Evolutionary conservation across 2,888 invertebrate species (phyloP), one percentile per base, ranked within the genome.

Genomic region (Lottia scabra): DNA sequence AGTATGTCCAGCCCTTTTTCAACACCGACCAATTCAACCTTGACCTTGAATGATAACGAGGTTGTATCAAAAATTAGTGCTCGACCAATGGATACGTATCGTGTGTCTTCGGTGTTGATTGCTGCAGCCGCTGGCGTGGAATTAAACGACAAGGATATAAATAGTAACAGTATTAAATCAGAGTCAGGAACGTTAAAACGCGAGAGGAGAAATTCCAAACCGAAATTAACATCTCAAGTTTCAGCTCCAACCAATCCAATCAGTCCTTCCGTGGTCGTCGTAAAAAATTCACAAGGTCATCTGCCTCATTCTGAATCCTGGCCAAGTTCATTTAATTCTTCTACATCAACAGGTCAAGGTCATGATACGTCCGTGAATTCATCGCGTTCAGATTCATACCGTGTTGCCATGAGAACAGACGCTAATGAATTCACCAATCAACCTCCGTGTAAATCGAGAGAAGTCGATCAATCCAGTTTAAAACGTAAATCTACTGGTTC

Each of bases 1-100:
- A 81, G 80, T 62, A 80, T 80, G 80, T 77, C 81, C n/a, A 84
- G 82, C 70, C 77, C 80, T 8, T 81, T 80, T 74, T 81, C 81
- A 30, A 83, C 85, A 10, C 84, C 84, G 12, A 83, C 83, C 65
- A 77, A 76, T 65, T 79, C 79, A 45, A 67, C 73, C 13, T 46
- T 75, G 27, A 75, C 74, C n/a, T 70, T 76, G 43, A 74, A 65
- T 67, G 71, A 66, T 62, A 62, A 56, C 56, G 56, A 23, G 8
- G 15, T 19, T 23, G 19, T 23, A 4, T 56, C 56, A 19, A 56
- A 56, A 56, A 10, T 12, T 10, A 23, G 27, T 30, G 65, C 70
- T 38, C 38, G 15, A 12, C 12, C 16, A 38, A 44, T 15, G 26
- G 69, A 69, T 43, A 69, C 23, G 0, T 67, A 67, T 45, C 44